A percentile compares a stretch with the other conserved stretches of the same genome.
Evolutionary conservation across 1,140 invertebrate genomes (phyloP).

Genomic region (Pogonomyrmex californicus): DNA sequence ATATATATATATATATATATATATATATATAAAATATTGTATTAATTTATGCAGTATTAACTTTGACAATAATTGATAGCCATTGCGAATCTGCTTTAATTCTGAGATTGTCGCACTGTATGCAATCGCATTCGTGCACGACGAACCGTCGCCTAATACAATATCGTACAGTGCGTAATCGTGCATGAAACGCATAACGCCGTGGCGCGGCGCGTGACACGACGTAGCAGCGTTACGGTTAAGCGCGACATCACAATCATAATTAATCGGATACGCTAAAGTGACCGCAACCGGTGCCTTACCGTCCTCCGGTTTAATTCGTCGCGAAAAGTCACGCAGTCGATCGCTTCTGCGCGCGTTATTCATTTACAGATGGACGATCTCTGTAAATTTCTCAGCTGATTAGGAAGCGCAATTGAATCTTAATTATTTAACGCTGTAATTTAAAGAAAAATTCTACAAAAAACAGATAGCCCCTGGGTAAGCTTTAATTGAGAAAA

Average conservation of each 20-base stretch:
- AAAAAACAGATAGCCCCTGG: background rate
- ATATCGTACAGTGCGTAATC: constrained; percentile 68
- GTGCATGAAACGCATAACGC: constrained; percentile 63
- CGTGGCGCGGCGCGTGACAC: constrained; percentile 40
- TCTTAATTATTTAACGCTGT: background rate
- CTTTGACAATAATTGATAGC: background rate
- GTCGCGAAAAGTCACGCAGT: background rate
- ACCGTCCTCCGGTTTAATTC: background rate
- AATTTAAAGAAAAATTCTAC: background rate
- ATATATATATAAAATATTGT: background rate
- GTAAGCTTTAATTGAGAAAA: background rate
- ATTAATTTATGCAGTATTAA: background rate
- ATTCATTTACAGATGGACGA: background rate
- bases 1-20: no score
- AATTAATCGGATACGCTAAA: constrained; percentile 67
- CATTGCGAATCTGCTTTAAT: background rate
- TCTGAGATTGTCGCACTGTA: background rate
- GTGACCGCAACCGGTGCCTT: constrained; percentile 10
- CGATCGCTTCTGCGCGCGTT: background rate
- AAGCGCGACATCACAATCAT: constrained; percentile 64
- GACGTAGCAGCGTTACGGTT: constrained; percentile 66
- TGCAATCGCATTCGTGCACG: constrained; percentile 61
- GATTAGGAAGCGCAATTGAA: background rate
- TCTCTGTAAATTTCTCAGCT: background rate
- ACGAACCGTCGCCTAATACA: constrained; percentile 54